phyloP scores from a whole-genome alignment of 2,888 invertebrate genomes.

The Cheilosia impressa region DNA sequence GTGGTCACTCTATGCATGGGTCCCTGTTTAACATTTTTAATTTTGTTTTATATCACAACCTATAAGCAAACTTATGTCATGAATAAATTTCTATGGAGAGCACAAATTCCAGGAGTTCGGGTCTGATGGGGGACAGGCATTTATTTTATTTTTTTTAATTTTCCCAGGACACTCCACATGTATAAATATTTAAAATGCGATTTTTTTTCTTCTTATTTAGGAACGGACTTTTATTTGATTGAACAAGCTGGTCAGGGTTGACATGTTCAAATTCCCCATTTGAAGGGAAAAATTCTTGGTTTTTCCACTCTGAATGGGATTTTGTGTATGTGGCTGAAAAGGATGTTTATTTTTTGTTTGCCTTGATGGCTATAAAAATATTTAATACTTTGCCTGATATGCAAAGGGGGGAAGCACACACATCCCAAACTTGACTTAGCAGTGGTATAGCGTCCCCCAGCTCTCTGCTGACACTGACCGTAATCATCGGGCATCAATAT shows the following conservation, averaged over 20 bases:
- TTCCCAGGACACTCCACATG: constrained; percentile 21
- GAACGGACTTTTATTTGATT: constrained; percentile 63
- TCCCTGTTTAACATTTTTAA: constrained; percentile 35
- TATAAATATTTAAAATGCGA: constrained; percentile 63
- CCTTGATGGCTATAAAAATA: constrained; percentile 63
- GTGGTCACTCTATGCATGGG: constrained; percentile 1
- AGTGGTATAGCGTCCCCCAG: neutral
- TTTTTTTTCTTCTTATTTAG: constrained; percentile 48
- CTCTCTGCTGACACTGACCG: constrained; percentile 33
- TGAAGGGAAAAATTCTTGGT: constrained; percentile 5
- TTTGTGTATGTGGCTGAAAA: constrained; percentile 30
- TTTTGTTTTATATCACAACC: constrained; percentile 41
- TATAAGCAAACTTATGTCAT: constrained; percentile 25
- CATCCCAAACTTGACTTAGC: constrained; percentile 34
- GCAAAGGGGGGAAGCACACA: constrained; percentile 31
- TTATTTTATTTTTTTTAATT: constrained; percentile 21
- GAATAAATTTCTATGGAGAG: constrained; percentile 50
- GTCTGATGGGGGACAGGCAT: neutral
- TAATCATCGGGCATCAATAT: constrained; percentile 32
- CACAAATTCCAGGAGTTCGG: constrained; percentile 40
- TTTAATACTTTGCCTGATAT: constrained; percentile 62
- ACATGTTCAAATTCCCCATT: constrained; percentile 49
- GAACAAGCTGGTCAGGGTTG: constrained; percentile 48
- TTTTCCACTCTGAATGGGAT: constrained; percentile 35
- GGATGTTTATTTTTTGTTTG: constrained; percentile 6